These are phyloP conservation scores for Centrocercus urophasianus DNA, from an alignment of 2,113 vertebrate genomes.

Conservation along the genomic window DNA sequence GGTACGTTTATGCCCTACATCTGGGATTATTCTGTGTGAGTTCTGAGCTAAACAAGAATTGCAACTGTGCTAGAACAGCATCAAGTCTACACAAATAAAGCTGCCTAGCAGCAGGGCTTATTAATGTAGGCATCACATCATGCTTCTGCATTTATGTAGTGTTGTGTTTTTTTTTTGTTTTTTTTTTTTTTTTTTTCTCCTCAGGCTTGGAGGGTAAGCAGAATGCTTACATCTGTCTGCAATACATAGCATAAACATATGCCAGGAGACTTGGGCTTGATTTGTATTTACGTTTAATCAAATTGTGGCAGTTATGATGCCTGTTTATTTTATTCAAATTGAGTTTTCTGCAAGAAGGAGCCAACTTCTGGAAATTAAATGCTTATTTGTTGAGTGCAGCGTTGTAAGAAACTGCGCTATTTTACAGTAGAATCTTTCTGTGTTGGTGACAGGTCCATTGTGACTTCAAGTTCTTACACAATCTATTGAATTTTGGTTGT, in stretches of 20 bases:
- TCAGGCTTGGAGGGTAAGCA: neutral
- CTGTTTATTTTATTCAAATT: neutral
- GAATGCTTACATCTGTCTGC: slow-evolving; percentile 18
- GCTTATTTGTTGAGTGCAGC: neutral
- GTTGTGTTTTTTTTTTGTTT: neutral
- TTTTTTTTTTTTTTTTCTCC: neutral
- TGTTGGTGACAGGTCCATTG: neutral
- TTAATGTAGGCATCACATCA: slow-evolving; percentile 28
- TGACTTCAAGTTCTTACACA: neutral
- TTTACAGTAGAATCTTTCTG: neutral
- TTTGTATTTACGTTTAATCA: neutral
- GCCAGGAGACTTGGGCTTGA: neutral
- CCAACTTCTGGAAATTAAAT: neutral
- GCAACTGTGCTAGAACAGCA: slow-evolving; percentile 23
- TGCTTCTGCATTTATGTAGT: neutral
- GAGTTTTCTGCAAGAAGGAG: neutral
- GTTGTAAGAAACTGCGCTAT: neutral
- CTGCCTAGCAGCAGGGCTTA: slow-evolving; percentile 35
- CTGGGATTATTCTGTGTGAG: neutral
- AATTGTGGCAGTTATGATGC: neutral
- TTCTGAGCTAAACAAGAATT: slow-evolving; percentile 2
- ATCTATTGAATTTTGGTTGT: neutral
- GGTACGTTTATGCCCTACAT: neutral
- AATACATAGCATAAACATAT: neutral
- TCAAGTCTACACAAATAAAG: slow-evolving; percentile 16